Evolutionary conservation across 1,140 invertebrate genomes (phyloP).

Genomic region (Acromyrmex heyeri): DNA sequence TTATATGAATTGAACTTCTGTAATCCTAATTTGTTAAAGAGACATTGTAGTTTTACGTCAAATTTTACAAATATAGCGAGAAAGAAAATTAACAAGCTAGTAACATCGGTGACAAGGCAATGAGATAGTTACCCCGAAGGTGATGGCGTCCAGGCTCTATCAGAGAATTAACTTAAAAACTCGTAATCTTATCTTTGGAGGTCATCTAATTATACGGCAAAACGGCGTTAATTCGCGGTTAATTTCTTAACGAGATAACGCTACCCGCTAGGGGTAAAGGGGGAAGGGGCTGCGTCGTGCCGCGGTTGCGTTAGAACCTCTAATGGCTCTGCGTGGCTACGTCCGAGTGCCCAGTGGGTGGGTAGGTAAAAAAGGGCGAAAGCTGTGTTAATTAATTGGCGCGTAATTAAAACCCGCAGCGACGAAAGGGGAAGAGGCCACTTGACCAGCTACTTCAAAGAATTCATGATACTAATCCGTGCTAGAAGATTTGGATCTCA

Average conservation of each 20-base stretch:
- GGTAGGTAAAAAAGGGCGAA: conserved; percentile 37
- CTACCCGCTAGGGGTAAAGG: conserved; percentile 53
- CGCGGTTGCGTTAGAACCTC: conserved; percentile 75
- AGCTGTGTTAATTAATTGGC: conserved; percentile 82
- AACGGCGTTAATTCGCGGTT: conserved; percentile 77
- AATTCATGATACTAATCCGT: conserved; percentile 57
- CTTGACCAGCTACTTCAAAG: conserved; percentile 66
- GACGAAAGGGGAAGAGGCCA: conserved; percentile 51
- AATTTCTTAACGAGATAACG: conserved; percentile 78
- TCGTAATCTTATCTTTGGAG: conserved; percentile 75
- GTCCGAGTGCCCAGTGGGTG: conserved; percentile 71
- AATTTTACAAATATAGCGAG: background rate
- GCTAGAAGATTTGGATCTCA: conserved; percentile 55
- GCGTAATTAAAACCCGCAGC: conserved; percentile 81
- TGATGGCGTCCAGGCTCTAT: conserved; percentile 48
- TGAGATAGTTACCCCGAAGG: conserved; percentile 27
- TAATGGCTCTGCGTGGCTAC: conserved; percentile 77
- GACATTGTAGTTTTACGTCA: background rate
- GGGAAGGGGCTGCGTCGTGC: conserved; percentile 37
- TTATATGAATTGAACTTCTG: background rate
- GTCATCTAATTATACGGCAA: conserved; percentile 77
- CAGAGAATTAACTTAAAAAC: conserved; percentile 63
- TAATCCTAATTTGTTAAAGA: background rate
- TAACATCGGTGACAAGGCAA: background rate
- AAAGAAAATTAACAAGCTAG: background rate